Evolutionary conservation across 2,113 vertebrate species (phyloP).

Genomic region (Diglossa brunneiventris): DNA sequence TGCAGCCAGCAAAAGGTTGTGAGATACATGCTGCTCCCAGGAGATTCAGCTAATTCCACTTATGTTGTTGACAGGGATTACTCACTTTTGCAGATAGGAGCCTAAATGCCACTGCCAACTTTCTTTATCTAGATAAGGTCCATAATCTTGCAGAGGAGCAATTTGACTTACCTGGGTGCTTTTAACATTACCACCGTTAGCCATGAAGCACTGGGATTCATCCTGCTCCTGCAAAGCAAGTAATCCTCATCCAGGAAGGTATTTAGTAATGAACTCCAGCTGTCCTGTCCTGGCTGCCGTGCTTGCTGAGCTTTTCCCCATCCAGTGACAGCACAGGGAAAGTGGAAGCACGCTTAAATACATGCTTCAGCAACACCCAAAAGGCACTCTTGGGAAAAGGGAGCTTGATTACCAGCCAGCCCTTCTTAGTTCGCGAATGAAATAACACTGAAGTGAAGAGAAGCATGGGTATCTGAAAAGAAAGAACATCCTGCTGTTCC

Average conservation of each 20-base stretch:
- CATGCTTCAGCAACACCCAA: not conserved
- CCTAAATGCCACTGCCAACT: not conserved
- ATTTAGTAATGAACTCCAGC: not conserved
- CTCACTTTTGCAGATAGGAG: not conserved
- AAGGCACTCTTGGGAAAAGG: not conserved
- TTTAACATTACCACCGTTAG: not conserved
- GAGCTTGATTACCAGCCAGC: not conserved
- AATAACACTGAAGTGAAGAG: not conserved
- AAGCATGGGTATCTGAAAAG: not conserved
- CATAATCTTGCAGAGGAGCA: not conserved
- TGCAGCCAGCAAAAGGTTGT: not conserved
- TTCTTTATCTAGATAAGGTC: not conserved
- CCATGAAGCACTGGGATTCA: not conserved
- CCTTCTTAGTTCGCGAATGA: not conserved
- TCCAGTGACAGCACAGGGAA: not conserved
- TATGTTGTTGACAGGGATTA: not conserved
- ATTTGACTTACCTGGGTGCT: not conserved
- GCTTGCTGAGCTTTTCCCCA: not conserved
- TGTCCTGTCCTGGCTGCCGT: rapidly evolving
- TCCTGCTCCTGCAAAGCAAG: not conserved
- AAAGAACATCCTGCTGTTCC: not conserved
- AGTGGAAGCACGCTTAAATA: not conserved
- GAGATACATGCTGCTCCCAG: not conserved
- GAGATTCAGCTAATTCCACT: not conserved
- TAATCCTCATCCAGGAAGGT: not conserved